These are phyloP conservation scores for Caenorhabditis angaria DNA, from an alignment of 2,888 invertebrate species.

Conservation along the genomic window DNA sequence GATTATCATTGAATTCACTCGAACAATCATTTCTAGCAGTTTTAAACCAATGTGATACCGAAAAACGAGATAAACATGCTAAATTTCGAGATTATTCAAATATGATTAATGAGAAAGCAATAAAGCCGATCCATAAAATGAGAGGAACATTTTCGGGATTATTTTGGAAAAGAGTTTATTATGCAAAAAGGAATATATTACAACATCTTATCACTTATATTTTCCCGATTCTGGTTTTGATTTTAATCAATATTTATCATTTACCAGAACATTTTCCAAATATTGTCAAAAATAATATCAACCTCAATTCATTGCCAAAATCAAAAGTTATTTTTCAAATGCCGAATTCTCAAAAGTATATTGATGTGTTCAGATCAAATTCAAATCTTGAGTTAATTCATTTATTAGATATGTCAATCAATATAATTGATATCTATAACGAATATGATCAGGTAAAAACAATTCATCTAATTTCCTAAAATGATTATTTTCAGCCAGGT, in stretches of 20 bases:
- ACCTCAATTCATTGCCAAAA: neutral
- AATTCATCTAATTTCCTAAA: too few species aligned
- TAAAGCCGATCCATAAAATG: neutral
- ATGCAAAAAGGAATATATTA: neutral
- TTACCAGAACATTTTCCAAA: neutral
- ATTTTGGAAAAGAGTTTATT: neutral
- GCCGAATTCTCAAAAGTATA: neutral
- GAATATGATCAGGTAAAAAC: neutral
- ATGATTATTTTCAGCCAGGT: neutral
- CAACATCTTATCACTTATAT: neutral
- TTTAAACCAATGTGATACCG: neutral
- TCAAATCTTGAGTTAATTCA: neutral
- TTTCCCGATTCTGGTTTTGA: neutral
- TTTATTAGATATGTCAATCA: neutral
- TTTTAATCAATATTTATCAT: neutral
- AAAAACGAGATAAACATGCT: neutral
- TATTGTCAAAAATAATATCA: neutral
- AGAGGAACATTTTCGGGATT: neutral
- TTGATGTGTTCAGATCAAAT: neutral
- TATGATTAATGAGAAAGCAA: neutral
- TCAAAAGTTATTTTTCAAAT: neutral
- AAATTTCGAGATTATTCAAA: neutral
- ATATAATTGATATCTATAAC: neutral
- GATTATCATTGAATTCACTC: slow-evolving; percentile 64
- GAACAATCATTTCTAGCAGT: slow-evolving; percentile 46